These are phyloP conservation scores for Cynopterus sphinx DNA, from an alignment of 2,797 vertebrate genomes.

Conservation along the genomic window DNA sequence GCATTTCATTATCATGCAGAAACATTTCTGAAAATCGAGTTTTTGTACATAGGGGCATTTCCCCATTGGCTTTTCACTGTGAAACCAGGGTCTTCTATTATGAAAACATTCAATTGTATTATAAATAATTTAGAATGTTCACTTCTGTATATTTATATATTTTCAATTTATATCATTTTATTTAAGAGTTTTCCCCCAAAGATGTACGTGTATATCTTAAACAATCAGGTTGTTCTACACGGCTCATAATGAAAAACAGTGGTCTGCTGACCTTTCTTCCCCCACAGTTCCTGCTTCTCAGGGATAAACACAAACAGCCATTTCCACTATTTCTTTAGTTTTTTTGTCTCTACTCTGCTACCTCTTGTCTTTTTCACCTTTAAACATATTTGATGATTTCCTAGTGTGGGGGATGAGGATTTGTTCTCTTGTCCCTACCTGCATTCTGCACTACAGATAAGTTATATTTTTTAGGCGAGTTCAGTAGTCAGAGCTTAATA, in stretches of 20 bases:
- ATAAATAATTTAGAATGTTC: neutral
- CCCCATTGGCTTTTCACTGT: neutral
- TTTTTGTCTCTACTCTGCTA: neutral
- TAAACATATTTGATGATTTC: neutral
- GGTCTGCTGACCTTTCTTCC: no score
- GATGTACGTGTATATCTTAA: neutral
- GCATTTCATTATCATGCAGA: neutral
- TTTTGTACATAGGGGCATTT: neutral
- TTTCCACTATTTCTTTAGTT: neutral
- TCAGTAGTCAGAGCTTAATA: neutral
- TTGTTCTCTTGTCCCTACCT: neutral
- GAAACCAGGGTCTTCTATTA: neutral
- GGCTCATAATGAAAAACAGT: no score
- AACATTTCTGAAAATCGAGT: neutral
- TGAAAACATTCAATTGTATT: neutral
- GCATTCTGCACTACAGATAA: neutral
- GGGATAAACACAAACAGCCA: accelerated
- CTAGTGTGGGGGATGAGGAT: neutral
- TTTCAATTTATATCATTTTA: neutral
- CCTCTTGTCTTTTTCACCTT: neutral
- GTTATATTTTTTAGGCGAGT: neutral
- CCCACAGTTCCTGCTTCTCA: no score
- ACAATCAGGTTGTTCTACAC: neutral
- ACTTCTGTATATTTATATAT: neutral
- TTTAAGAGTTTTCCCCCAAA: neutral